These are phyloP conservation scores for Poeciliopsis turneri DNA, from an alignment of 2,797 vertebrate species.

Conservation along the genomic window DNA sequence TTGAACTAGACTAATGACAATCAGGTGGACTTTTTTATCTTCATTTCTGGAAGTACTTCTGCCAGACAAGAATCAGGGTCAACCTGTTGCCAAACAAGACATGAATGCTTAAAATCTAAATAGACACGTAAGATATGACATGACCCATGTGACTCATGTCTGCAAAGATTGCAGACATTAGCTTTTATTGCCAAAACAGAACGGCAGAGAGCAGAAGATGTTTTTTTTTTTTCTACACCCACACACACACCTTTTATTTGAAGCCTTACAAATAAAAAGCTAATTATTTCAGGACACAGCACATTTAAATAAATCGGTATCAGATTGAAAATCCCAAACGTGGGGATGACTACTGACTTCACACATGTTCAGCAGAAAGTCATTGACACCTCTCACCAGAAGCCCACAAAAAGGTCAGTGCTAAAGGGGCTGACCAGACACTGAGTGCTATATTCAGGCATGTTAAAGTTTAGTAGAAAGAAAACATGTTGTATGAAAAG, in stretches of 20 bases:
- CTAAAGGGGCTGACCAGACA: background rate
- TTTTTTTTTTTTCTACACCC: no score
- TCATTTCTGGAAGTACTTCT: background rate
- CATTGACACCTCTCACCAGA: background rate
- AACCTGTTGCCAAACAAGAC: background rate
- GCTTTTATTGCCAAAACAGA: no score
- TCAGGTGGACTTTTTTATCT: background rate
- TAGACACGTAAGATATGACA: background rate
- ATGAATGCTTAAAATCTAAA: background rate
- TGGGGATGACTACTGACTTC: background rate
- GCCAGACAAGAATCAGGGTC: background rate
- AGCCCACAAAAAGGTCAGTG: background rate
- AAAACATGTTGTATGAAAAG: background rate
- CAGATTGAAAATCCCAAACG: background rate
- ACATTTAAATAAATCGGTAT: background rate
- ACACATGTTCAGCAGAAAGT: background rate
- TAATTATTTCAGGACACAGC: conserved; percentile 1
- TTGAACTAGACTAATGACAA: background rate
- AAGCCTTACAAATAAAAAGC: background rate
- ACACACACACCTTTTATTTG: no score
- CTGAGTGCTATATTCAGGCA: background rate
- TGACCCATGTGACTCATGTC: background rate
- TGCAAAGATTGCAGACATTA: no score
- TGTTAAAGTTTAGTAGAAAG: background rate
- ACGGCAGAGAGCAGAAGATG: no score